Conservation (phyloP, 2,888 invertebrate species). For the Argynnis bischoffii region DNA sequence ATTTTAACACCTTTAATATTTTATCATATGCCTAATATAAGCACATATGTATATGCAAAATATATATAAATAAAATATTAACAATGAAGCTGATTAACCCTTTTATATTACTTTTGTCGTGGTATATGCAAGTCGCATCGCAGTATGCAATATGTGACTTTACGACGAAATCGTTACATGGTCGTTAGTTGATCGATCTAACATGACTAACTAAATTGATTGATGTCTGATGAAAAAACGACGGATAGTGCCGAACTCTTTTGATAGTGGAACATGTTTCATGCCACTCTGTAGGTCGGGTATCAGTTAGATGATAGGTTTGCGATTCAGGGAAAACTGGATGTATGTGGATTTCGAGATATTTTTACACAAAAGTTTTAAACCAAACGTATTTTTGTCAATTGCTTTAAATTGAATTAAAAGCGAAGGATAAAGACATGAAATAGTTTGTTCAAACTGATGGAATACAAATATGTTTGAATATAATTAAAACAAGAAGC, state of each 20-base stretch:
- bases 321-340: constrained; percentile 49
- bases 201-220: constrained; percentile 43
- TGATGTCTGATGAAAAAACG: constrained; percentile 43
- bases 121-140: no score
- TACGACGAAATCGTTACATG: constrained; percentile 49
- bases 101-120: no score
- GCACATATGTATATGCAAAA: no score
- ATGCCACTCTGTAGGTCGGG: constrained; percentile 60
- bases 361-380: constrained; percentile 17
- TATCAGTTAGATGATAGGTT: constrained; percentile 49
- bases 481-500: constrained; percentile 10
- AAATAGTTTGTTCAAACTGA: no score
- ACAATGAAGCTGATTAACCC: no score
- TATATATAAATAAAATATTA: no score
- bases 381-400: neutral
- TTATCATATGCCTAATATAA: no score
- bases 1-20: no score
- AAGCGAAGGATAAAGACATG: constrained; percentile 38
- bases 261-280: constrained; percentile 70
- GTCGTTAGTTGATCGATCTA: constrained; percentile 43
- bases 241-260: constrained; percentile 43
- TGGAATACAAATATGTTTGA: no score
- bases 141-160: constrained; percentile 36
- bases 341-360: constrained; percentile 46
- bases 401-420: constrained; percentile 29